Evolutionary conservation across 2,797 vertebrate species (phyloP).

Genomic region (Hyperoplus immaculatus): DNA sequence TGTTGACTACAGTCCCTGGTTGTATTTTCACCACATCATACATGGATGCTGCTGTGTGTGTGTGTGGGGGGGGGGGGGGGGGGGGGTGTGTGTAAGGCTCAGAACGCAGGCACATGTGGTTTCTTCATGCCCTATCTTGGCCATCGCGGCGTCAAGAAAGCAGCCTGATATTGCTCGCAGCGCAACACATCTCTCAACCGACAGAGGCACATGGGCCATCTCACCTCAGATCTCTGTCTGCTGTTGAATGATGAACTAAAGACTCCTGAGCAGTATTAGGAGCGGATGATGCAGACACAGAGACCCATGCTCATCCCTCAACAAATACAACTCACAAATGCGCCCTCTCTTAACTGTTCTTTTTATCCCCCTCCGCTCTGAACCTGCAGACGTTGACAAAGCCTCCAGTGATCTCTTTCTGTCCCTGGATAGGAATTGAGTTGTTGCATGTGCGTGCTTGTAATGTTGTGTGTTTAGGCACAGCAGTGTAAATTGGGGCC

Average conservation of each 20-base stretch:
- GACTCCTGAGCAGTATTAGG: slow-evolving; percentile 22
- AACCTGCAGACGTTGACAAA: slow-evolving; percentile 59
- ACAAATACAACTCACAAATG: slow-evolving; percentile 50
- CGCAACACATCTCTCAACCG: slow-evolving; percentile 58
- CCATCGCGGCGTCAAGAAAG: slow-evolving; percentile 51
- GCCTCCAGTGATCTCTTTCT: slow-evolving; percentile 39
- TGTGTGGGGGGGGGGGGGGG: slow-evolving; percentile 23
- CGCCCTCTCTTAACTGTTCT: slow-evolving; percentile 45
- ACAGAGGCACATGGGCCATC: slow-evolving; percentile 39
- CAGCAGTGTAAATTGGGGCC: slow-evolving; percentile 27
- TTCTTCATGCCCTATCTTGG: slow-evolving; percentile 45
- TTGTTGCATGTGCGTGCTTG: slow-evolving; percentile 52
- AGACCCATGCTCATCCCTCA: slow-evolving; percentile 63
- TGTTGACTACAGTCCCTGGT: slow-evolving; percentile 62
- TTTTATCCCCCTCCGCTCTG: slow-evolving; percentile 41
- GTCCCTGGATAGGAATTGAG: slow-evolving; percentile 48
- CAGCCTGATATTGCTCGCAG: slow-evolving; percentile 34
- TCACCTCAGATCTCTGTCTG: slow-evolving; percentile 60
- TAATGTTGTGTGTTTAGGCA: slow-evolving; percentile 46
- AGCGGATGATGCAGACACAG: slow-evolving; percentile 35
- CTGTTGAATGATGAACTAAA: slow-evolving; percentile 69
- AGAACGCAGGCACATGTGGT: slow-evolving; percentile 33
- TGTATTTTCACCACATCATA: slow-evolving; percentile 70
- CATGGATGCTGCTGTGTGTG: slow-evolving; percentile 41
- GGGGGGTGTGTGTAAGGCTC: slow-evolving; percentile 13